Conservation (phyloP, 2,888 invertebrate genomes). For the Epirrhoe tristata region DNA sequence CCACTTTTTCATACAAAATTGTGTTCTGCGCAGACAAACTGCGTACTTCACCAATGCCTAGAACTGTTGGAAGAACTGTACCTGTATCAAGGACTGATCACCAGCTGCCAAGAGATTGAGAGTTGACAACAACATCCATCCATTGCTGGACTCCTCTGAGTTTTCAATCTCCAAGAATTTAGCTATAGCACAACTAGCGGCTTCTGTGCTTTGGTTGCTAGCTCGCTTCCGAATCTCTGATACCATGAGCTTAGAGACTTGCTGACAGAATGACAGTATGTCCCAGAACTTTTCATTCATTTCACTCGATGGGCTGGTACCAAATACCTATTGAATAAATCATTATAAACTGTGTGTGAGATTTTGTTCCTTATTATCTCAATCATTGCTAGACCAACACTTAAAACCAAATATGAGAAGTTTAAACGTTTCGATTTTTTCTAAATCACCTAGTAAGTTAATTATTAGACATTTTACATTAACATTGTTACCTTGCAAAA, state of each 20-base stretch:
- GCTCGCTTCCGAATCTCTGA: conserved; percentile 97
- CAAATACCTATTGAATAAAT: conserved; percentile 90
- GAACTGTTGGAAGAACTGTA: no score
- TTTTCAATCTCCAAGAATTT: conserved; percentile 98
- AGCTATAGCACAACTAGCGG: conserved; percentile 98
- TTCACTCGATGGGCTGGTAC: conserved; percentile 96
- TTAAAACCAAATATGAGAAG: no score
- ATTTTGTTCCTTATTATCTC: background rate
- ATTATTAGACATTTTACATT: conserved; percentile 2
- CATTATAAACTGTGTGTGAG: background rate
- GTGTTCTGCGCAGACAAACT: no score
- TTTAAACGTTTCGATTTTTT: no score
- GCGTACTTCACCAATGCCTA: no score
- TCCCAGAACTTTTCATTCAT: conserved; percentile 99
- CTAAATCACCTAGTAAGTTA: no score
- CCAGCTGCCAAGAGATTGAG: conserved; percentile 96
- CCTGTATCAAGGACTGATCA: conserved; percentile 95
- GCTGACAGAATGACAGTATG: conserved; percentile 96
- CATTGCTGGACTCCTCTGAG: conserved; percentile 97
- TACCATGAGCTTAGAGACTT: conserved; percentile 98
- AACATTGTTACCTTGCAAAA: conserved; percentile 94
- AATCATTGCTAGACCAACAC: background rate
- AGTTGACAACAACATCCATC: conserved; percentile 97
- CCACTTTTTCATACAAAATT: no score
- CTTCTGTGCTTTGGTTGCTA: conserved; percentile 97